Evolutionary conservation across 1,140 invertebrate species (phyloP).

Genomic region (Phymastichus coffea): DNA sequence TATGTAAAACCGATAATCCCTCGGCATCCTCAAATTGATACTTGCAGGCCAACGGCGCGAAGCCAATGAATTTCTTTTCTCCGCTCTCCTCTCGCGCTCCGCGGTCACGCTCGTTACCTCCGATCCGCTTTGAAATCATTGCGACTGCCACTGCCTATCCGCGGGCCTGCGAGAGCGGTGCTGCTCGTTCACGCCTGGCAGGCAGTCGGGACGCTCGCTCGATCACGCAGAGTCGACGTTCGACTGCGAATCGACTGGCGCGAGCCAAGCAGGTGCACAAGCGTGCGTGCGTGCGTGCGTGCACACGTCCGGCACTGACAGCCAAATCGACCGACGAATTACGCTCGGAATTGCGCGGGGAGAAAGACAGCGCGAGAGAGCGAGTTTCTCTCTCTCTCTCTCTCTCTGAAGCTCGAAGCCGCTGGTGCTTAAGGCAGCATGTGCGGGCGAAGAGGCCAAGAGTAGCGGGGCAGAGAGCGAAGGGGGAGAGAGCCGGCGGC

Average conservation of each 20-base stretch:
- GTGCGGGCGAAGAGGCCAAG: slow-evolving; percentile 28
- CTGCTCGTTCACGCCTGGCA: no score
- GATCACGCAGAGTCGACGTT: slow-evolving; percentile 23
- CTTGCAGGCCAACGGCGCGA: slow-evolving; percentile 10
- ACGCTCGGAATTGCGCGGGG: no score
- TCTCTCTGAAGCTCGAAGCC: slow-evolving; percentile 36
- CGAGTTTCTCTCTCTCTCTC: slow-evolving; percentile 26
- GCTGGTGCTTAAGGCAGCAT: slow-evolving; percentile 40
- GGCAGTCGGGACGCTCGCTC: no score
- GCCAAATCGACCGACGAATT: not conserved
- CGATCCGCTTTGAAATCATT: no score
- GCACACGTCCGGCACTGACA: not conserved
- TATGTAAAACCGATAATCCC: slow-evolving; percentile 43
- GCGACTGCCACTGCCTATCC: no score
- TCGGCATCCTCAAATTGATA: slow-evolving; percentile 40
- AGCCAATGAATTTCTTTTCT: not conserved
- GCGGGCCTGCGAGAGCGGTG: no score
- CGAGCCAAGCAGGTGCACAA: slow-evolving; percentile 20
- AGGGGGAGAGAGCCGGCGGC: slow-evolving; percentile 30
- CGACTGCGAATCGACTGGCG: slow-evolving; percentile 20
- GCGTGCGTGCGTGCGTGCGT: not conserved
- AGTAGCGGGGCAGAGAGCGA: slow-evolving; percentile 25
- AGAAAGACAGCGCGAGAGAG: slow-evolving; percentile 3
- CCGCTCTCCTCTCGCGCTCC: not conserved
- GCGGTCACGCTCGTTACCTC: not conserved